Conservation (phyloP, 2,113 vertebrate species). For the Orthonyx spaldingii region DNA sequence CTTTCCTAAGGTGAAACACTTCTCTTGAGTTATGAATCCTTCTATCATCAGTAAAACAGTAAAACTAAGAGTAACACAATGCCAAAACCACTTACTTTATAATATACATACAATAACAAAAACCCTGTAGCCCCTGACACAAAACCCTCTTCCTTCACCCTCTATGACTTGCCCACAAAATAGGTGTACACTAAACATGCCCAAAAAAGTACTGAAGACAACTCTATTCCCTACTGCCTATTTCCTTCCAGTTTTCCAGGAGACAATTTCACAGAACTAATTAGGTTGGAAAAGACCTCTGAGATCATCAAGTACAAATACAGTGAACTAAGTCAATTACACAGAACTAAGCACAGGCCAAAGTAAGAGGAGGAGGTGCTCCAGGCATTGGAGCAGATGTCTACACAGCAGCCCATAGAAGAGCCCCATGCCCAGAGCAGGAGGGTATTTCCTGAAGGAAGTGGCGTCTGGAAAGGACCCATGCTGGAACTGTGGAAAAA, state of each 20-base stretch:
- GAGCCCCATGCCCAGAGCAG: background rate
- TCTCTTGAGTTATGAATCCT: background rate
- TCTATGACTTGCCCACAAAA: background rate
- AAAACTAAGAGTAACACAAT: background rate
- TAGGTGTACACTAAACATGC: background rate
- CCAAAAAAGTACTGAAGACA: background rate
- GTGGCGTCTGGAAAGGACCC: background rate
- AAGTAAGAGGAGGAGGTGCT: background rate
- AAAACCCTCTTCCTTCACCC: background rate
- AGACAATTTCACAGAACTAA: background rate
- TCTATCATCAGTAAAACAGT: background rate
- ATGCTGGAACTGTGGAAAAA: background rate
- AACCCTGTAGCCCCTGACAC: background rate
- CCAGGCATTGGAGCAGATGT: background rate
- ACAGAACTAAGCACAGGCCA: fast-evolving
- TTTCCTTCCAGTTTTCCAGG: background rate
- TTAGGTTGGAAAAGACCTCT: background rate
- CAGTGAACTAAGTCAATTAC: background rate
- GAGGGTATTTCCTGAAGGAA: background rate
- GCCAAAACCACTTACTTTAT: background rate
- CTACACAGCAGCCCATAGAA: background rate
- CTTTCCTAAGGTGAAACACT: background rate
- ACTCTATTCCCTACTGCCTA: background rate
- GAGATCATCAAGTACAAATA: fast-evolving
- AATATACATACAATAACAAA: background rate